Evolutionary conservation across 2,113 vertebrate species (phyloP).

Genomic region (Boleophthalmus pectinirostris): DNA sequence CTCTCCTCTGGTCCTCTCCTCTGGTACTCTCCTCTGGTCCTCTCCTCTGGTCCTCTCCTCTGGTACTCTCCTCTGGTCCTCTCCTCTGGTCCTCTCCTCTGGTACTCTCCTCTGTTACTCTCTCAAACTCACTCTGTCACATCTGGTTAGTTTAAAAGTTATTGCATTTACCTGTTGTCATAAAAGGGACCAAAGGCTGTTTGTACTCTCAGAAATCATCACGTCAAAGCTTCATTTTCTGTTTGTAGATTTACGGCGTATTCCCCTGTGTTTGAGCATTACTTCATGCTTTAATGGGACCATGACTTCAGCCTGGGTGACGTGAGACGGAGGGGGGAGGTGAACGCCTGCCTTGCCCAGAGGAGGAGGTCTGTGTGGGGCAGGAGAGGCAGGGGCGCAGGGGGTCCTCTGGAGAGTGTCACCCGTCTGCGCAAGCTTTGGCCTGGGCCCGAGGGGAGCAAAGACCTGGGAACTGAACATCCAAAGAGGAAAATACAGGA

Average conservation of each 20-base stretch:
- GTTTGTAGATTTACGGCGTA: conserved; percentile 23
- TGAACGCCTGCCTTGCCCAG: conserved; percentile 60
- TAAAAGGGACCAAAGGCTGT: conserved; percentile 1
- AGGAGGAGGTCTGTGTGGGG: conserved; percentile 62
- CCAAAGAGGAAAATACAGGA: conserved; percentile 27
- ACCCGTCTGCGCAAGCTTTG: conserved; percentile 51
- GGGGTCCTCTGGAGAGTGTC: conserved; percentile 74
- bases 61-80: not conserved
- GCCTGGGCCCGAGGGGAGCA: conserved; percentile 46
- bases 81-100: not conserved
- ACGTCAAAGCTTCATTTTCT: conserved; percentile 24
- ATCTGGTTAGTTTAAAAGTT: conserved; percentile 33
- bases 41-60: too few relatives aligned
- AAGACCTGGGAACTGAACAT: conserved; percentile 72
- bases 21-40: not conserved
- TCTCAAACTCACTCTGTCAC: conserved; percentile 32
- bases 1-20: conserved; percentile 8
- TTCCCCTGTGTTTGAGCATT: conserved; percentile 17
- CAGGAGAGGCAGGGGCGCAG: conserved; percentile 58
- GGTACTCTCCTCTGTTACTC: not conserved
- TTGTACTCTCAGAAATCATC: conserved; percentile 8
- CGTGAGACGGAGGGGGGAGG: conserved; percentile 49
- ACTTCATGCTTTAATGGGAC: conserved; percentile 34
- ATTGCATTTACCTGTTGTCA: conserved; percentile 31
- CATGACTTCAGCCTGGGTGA: conserved; percentile 50